These are phyloP conservation scores for Trissoscelio sp. DNA, from an alignment of 2,888 invertebrate species.

Conservation along the genomic window DNA sequence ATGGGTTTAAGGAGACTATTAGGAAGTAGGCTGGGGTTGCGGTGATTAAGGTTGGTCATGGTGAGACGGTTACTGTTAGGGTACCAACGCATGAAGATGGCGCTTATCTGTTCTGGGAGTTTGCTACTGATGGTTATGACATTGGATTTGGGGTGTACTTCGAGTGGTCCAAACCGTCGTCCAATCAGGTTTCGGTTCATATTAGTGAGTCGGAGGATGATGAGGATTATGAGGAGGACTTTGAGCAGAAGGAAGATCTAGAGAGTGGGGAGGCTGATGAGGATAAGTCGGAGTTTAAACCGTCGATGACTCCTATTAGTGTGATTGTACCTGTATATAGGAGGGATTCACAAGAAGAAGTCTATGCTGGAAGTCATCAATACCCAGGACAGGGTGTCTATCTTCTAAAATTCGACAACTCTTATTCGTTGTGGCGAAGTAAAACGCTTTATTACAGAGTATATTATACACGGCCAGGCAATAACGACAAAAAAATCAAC, in stretches of 20 bases:
- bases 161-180: conserved; percentile 96
- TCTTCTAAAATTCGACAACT: conserved; percentile 99
- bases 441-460: conserved; percentile 99
- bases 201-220: conserved; percentile 98
- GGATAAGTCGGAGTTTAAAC: conserved; percentile 77
- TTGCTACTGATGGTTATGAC: conserved; percentile 99
- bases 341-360: conserved; percentile 97
- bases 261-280: conserved; percentile 81
- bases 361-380: conserved; percentile 98
- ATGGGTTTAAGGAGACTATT: conserved; percentile 96
- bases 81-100: conserved; percentile 98
- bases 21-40: conserved; percentile 92
- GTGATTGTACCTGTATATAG: conserved; percentile 86
- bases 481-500: conserved; percentile 63
- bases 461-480: conserved; percentile 92
- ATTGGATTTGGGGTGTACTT: conserved; percentile 99
- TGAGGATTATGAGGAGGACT: conserved; percentile 88
- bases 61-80: conserved; percentile 97
- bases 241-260: conserved; percentile 86
- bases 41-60: conserved; percentile 96
- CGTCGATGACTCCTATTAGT: conserved; percentile 78
- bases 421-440: conserved; percentile 99
- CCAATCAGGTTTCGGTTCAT: conserved; percentile 95
- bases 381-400: conserved; percentile 99
- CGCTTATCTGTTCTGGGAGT: conserved; percentile 98